Conservation (phyloP, 1,140 invertebrate species). For the Octopus bimaculoides region DNA sequence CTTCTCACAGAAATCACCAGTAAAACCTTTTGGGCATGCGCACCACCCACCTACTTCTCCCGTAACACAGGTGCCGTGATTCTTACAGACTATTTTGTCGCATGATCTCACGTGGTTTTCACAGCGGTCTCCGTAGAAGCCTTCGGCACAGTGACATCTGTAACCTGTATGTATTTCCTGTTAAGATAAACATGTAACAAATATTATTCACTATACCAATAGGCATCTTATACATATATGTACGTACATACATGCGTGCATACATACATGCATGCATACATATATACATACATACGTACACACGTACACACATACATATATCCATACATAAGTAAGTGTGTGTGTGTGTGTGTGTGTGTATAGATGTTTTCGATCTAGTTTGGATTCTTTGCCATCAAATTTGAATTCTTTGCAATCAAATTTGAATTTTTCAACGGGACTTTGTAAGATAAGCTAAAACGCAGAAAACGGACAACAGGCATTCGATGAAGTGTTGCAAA, state of each 20-base stretch:
- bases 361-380: too few relatives aligned
- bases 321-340: neutral
- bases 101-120: constrained; percentile 70
- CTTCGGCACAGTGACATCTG: constrained; percentile 34
- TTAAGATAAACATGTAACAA: constrained; percentile 51
- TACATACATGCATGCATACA: constrained; percentile 16
- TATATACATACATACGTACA: neutral
- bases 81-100: constrained; percentile 73
- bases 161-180: constrained; percentile 69
- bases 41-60: constrained; percentile 61
- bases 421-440: too few relatives aligned
- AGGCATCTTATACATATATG: neutral
- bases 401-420: too few relatives aligned
- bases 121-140: constrained; percentile 36
- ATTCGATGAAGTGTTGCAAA: too few relatives aligned
- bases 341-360: too few relatives aligned
- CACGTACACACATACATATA: neutral
- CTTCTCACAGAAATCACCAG: constrained; percentile 30
- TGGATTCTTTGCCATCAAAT: too few relatives aligned
- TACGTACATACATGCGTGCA: constrained; percentile 1
- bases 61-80: constrained; percentile 76
- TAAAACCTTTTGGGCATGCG: constrained; percentile 68
- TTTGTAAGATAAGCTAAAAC: too few relatives aligned
- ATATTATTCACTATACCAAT: neutral
- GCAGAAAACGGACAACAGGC: too few relatives aligned